These are phyloP conservation scores for Drosophila lini DNA, from an alignment of 1,140 invertebrate genomes.

Conservation along the genomic window DNA sequence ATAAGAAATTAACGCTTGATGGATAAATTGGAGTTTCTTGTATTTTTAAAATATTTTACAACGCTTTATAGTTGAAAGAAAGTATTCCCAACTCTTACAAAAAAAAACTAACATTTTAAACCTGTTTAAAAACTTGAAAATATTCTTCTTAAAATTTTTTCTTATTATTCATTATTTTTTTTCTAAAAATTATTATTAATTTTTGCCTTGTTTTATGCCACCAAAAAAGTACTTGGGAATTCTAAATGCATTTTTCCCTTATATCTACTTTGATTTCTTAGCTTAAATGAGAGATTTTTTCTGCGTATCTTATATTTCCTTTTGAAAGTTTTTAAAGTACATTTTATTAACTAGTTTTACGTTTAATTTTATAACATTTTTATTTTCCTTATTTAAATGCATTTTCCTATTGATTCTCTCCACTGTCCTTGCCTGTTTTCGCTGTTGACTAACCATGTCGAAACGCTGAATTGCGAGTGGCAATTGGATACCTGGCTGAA, in stretches of 20 bases:
- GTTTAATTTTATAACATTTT: no score
- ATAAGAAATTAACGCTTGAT: background rate
- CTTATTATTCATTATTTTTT: no score
- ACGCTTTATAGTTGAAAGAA: no score
- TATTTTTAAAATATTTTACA: background rate
- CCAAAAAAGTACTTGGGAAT: no score
- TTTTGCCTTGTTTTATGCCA: no score
- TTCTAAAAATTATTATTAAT: no score
- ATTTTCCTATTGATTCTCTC: background rate
- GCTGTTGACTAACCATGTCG: constrained; percentile 51
- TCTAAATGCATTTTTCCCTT: no score
- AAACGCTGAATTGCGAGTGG: constrained; percentile 47
- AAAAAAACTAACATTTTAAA: background rate
- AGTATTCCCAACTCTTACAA: background rate
- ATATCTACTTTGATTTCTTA: no score
- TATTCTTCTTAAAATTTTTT: no score
- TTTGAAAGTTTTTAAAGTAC: no score
- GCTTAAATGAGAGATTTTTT: background rate
- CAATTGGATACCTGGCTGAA: constrained; percentile 70
- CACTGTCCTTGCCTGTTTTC: constrained; percentile 41
- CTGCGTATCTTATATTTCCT: background rate
- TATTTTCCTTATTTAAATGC: background rate
- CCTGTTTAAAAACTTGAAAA: background rate
- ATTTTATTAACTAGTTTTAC: background rate
- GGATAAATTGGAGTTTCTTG: background rate